Conservation (phyloP, 2,797 vertebrate genomes). For the Enoplosus armatus region DNA sequence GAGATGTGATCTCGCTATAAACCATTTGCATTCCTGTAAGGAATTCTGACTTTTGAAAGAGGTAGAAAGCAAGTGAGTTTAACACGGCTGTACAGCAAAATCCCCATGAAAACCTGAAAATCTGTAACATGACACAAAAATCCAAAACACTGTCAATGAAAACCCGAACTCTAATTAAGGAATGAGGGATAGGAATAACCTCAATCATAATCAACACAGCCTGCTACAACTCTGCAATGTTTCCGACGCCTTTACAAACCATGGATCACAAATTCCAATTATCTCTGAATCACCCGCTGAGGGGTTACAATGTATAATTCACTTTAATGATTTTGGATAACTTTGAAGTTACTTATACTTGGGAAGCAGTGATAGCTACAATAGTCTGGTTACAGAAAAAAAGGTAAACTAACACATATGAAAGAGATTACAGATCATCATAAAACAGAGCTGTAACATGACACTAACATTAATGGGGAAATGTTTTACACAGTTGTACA, state of each 20-base stretch:
- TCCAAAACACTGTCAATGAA: background rate
- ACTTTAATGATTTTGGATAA: background rate
- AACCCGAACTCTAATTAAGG: background rate
- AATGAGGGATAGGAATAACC: background rate
- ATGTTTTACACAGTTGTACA: background rate
- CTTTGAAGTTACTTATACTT: background rate
- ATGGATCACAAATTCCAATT: background rate
- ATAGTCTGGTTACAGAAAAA: background rate
- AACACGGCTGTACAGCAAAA: background rate
- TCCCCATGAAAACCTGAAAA: background rate
- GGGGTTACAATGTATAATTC: background rate
- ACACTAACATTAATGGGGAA: background rate
- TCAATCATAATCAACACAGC: background rate
- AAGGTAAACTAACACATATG: background rate
- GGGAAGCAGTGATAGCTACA: background rate
- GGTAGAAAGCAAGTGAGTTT: background rate
- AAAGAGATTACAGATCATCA: background rate
- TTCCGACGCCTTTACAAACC: background rate
- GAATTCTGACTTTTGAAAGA: background rate
- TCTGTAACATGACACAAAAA: background rate
- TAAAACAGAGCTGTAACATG: background rate
- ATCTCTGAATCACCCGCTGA: background rate
- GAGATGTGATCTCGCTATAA: slow-evolving; percentile 5
- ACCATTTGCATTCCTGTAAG: slow-evolving; percentile 4
- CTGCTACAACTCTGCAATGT: background rate